Base-by-base conservation (phyloP, 2,113 vertebrate species). In the Taxidea taxus region DNA sequence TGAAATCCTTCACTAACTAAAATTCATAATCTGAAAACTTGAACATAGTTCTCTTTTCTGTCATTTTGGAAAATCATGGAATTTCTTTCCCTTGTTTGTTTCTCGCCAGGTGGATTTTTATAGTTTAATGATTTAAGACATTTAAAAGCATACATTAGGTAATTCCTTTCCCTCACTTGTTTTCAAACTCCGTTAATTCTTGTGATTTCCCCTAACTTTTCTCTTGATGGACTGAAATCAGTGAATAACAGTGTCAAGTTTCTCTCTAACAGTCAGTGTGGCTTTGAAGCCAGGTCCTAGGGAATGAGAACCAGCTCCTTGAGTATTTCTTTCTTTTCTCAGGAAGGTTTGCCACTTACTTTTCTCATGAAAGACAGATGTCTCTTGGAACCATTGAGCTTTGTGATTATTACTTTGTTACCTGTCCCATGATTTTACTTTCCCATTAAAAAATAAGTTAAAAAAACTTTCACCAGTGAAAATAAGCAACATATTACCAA, bases 1-100 rank as follows among this genome's bases (percentile, higher is more conserved):
- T 83, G 23, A 92, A 97, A 89, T 70, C 21, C 56, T 92, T 77
- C 87, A 72, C 37, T 62, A 96, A 87, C 78, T 90, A n/a, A 72
- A 96, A 85, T 88, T 86, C 66, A 77, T 84, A 68, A 39, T 25
- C 27, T 82, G 49, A 72, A 92, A 93, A n/a, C n/a, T 14, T 74
- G 62, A 86, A 82, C 15, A 74, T 31, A 31, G 34, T 75, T 83
- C 25, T 70, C 23, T 91, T 78, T 89, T 85, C 16, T 92, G 6
- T 70, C 60, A 85, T 44, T 96, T 93, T 49, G 25, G 56, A 81
- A 92, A 92, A 77, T 66, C 20, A 37, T 44, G 7, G 4, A 44
- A 47, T 58, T 39, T 68, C 4, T 84, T 87, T 81, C 25, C 29
- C 7, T 75, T 18, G 1, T 31, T 82, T 89, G 2, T 34, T 58